Conservation (phyloP, 2,888 invertebrate genomes). For the Metallyticus violacea region DNA sequence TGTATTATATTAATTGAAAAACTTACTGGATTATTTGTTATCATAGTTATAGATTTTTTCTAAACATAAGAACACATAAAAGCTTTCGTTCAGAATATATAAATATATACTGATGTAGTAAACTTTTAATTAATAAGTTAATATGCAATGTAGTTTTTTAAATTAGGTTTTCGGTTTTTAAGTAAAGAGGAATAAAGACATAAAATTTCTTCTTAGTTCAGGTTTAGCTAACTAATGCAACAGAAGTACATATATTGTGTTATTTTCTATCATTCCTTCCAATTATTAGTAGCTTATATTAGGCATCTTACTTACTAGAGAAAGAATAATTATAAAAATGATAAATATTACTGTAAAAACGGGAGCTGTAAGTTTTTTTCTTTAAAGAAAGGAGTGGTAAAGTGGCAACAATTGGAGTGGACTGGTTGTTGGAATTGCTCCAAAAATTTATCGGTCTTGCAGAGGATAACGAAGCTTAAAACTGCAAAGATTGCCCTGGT, state of each 20-base stretch:
- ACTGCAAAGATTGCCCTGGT: not conserved
- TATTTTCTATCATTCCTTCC: not conserved
- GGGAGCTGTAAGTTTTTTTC: not conserved
- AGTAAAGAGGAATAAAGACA: no score
- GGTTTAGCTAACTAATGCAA: not conserved
- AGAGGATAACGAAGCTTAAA: no score
- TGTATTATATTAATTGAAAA: no score
- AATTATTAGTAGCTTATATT: not conserved
- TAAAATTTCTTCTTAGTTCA: no score
- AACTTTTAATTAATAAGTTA: no score
- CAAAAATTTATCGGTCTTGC: conserved; percentile 2
- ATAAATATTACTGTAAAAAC: not conserved
- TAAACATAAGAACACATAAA: no score
- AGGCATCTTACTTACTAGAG: not conserved
- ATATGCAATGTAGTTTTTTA: no score
- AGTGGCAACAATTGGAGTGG: not conserved
- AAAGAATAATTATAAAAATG: not conserved
- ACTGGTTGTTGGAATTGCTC: not conserved
- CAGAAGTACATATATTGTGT: not conserved
- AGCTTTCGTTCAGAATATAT: no score
- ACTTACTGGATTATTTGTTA: no score
- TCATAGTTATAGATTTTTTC: no score
- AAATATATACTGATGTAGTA: no score
- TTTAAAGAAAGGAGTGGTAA: not conserved
- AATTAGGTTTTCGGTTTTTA: no score